Conservation (phyloP, 30 jellyfish, hydroid and myxozoan species). For the Catostylus mosaicus region DNA sequence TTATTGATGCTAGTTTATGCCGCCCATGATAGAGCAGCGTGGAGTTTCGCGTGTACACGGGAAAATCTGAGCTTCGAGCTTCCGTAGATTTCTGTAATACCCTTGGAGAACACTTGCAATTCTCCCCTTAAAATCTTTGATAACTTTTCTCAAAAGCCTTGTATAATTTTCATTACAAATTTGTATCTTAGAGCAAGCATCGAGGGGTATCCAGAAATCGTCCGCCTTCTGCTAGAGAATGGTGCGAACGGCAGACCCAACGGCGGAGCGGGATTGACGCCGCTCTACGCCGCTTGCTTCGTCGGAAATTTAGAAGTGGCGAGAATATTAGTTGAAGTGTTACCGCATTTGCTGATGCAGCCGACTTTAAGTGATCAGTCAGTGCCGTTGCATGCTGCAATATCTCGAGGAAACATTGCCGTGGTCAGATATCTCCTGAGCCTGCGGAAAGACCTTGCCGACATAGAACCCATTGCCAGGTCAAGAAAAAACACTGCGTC, state of each 20-base stretch:
- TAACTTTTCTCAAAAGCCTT: no score
- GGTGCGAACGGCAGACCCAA: conserved; percentile 94
- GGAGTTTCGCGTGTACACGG: no score
- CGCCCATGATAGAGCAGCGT: no score
- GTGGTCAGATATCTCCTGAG: conserved; percentile 62
- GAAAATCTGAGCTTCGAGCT: no score
- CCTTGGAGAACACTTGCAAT: no score
- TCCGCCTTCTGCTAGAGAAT: conserved; percentile 73
- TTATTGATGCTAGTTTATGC: no score
- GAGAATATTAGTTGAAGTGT: conserved; percentile 31
- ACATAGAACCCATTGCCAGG: background rate
- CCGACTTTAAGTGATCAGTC: conserved; percentile 74
- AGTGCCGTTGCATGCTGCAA: conserved; percentile 87
- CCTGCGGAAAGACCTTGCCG: conserved; percentile 28
- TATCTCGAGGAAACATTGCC: conserved; percentile 53
- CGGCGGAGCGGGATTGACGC: conserved; percentile 85
- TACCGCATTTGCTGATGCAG: conserved; percentile 67
- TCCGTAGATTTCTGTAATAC: no score
- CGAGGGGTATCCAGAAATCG: conserved; percentile 78
- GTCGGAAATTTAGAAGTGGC: conserved; percentile 80
- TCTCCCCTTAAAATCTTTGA: no score
- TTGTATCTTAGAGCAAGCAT: conserved; percentile 71
- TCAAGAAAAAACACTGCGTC: background rate
- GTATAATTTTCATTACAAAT: background rate
- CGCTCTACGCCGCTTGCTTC: conserved; percentile 86